phyloP scores from a whole-genome alignment of 2,797 vertebrate species.

The Decapterus maruadsi region DNA sequence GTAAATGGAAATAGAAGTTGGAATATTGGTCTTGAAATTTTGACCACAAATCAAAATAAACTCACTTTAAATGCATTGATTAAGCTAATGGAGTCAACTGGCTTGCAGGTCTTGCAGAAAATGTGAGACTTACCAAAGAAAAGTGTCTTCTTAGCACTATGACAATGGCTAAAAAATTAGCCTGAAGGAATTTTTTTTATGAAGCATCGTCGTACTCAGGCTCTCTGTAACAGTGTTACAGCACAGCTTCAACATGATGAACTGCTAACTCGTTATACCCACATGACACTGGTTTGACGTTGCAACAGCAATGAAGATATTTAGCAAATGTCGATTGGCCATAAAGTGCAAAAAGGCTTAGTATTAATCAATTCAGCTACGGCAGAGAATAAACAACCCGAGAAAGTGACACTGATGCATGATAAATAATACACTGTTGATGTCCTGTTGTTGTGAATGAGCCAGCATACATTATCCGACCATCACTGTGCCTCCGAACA shows the following conservation, averaged over 20 bases:
- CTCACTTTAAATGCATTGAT: neutral
- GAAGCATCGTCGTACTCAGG: constrained; percentile 2
- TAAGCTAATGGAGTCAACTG: neutral
- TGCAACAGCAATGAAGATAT: neutral
- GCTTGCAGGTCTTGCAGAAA: too few species aligned
- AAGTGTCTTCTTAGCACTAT: neutral
- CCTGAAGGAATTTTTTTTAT: constrained; percentile 5
- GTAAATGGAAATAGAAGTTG: too few species aligned
- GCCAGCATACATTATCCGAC: too few species aligned
- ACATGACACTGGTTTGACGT: neutral
- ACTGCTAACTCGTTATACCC: neutral
- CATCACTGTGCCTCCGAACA: too few species aligned
- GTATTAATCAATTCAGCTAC: neutral
- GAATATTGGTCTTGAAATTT: too few species aligned
- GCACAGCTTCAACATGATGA: neutral
- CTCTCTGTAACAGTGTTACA: neutral
- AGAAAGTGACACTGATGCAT: neutral
- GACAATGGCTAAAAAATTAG: neutral
- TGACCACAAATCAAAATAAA: neutral
- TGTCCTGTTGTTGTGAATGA: too few species aligned
- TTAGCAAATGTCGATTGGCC: neutral
- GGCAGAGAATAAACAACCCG: neutral
- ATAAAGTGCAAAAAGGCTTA: neutral
- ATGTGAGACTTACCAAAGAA: too few species aligned
- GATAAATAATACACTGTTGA: too few species aligned